Evolutionary conservation across 2,113 vertebrate genomes (phyloP), one percentile per base, ranked within the genome.

Genomic region (Stegastes partitus): DNA sequence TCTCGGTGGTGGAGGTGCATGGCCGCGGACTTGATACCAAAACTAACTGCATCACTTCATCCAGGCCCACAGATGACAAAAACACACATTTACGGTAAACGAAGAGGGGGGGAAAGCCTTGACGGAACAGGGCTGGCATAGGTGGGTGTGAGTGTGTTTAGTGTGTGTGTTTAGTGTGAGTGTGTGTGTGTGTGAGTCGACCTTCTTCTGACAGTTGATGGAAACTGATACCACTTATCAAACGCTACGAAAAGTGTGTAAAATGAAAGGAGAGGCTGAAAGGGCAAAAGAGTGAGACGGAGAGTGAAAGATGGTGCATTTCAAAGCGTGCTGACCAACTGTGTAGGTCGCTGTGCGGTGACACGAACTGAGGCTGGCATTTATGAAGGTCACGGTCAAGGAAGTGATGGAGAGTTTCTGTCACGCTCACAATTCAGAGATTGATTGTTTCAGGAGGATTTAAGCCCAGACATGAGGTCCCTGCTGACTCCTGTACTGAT

Each of bases 1-100:
- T 86, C 26, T 87, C 62, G 67, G 74, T 66, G 68, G 75, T 86
- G 74, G 70, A 85, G 82, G 68, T 75, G 82, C 77, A 80, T 4
- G 59, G 86, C 78, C 44, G 57, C 1, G 59, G 81, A 84, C 82
- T 72, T 44, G 86, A 91, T 90, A 93, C 88, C 87, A 91, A 91
- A 93, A 91, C 89, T 91, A 87, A 75, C 88, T 88, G 86, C 83
- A 90, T 88, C 86, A 84, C 88, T 89, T 81, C 62, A 91, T 81
- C 81, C 81, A 76, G 72, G 66, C 84, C 84, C 83, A 83, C 89
- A 59, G 75, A 79, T 56, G 75, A 84, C 67, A 82, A 87, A 81
- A 88, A 78, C 82, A 89, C 75, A 77, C 79, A 68, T 77, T 93
- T 93, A 93, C 88, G 9, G 90, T 92, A 92, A 92, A 83, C 2